These are phyloP conservation scores for Sisyra terminalis DNA, from an alignment of 2,888 invertebrate species.

Conservation along the genomic window DNA sequence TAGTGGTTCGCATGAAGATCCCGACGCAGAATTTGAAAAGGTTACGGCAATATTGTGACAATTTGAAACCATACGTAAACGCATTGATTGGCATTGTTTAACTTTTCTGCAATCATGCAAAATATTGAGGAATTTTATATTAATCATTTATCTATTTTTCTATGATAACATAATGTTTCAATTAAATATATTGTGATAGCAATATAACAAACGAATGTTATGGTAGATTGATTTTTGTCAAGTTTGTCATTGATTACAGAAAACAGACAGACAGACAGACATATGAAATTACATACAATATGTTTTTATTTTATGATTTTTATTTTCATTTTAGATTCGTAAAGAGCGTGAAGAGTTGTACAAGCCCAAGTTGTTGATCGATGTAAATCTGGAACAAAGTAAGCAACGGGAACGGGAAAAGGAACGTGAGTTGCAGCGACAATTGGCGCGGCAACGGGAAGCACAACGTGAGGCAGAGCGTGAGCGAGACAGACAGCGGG, in stretches of 20 bases:
- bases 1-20: constrained; percentile 46
- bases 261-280: no score
- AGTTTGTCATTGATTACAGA: no score
- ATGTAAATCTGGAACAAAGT: constrained; percentile 42
- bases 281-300: constrained; percentile 6
- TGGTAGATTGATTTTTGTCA: no score
- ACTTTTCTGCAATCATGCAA: constrained; percentile 4
- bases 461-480: constrained; percentile 75
- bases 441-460: constrained; percentile 53
- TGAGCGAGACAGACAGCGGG: constrained; percentile 21
- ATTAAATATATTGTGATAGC: neutral
- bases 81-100: no score
- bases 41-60: constrained; percentile 21
- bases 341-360: constrained; percentile 68
- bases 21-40: constrained; percentile 45
- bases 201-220: no score
- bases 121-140: no score
- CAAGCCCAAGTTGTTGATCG: constrained; percentile 65
- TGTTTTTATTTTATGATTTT: constrained; percentile 5
- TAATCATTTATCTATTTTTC: constrained; percentile 3
- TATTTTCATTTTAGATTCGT: constrained; percentile 31
- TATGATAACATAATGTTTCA: no score
- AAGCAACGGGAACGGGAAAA: constrained; percentile 42
- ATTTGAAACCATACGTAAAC: no score
- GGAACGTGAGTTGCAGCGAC: constrained; percentile 31